Percentiles rank a stretch among this genome's conserved stretches.
Evolutionary conservation across 2,797 vertebrate species (phyloP).

Genomic region (Hyperoplus immaculatus): DNA sequence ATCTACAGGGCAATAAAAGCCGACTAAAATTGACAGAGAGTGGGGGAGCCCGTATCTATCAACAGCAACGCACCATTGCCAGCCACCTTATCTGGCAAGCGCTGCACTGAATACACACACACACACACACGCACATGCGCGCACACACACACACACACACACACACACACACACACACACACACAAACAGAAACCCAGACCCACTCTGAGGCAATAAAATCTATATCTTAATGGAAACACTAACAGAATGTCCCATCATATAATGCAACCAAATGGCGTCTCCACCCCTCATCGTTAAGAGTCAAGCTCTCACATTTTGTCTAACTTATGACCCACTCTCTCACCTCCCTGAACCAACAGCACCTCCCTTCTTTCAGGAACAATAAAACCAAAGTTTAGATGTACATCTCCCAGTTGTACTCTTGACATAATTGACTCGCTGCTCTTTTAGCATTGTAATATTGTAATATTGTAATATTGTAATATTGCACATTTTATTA

Average conservation of each 20-base stretch:
- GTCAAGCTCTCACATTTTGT: slow-evolving; percentile 54
- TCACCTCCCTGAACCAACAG: slow-evolving; percentile 1
- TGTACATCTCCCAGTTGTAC: slow-evolving; percentile 73
- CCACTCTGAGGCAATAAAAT: slow-evolving; percentile 66
- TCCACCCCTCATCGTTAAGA: slow-evolving; percentile 43
- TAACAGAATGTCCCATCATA: slow-evolving; percentile 46
- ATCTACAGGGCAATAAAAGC: slow-evolving; percentile 47
- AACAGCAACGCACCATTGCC: slow-evolving; percentile 21
- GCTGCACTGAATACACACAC: slow-evolving; percentile 18
- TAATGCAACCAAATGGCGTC: slow-evolving; percentile 64
- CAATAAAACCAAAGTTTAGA: slow-evolving; percentile 73
- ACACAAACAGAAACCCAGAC: slow-evolving; percentile 1
- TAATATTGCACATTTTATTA: too few species aligned
- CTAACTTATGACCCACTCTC: slow-evolving; percentile 42
- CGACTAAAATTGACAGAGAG: slow-evolving; percentile 57
- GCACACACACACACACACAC: too few species aligned
- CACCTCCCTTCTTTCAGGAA: slow-evolving; percentile 52
- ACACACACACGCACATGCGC: not conserved
- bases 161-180: too few species aligned
- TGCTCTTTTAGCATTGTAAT: too few species aligned
- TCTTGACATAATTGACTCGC: too few species aligned
- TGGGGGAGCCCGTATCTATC: slow-evolving; percentile 26
- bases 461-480: too few species aligned
- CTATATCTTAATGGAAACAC: slow-evolving; percentile 70
- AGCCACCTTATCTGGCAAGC: slow-evolving; percentile 47